Percentiles rank a stretch among this genome's conserved stretches.
phyloP scores from a whole-genome alignment of 2,113 vertebrate species.

The Athene cunicularia region DNA sequence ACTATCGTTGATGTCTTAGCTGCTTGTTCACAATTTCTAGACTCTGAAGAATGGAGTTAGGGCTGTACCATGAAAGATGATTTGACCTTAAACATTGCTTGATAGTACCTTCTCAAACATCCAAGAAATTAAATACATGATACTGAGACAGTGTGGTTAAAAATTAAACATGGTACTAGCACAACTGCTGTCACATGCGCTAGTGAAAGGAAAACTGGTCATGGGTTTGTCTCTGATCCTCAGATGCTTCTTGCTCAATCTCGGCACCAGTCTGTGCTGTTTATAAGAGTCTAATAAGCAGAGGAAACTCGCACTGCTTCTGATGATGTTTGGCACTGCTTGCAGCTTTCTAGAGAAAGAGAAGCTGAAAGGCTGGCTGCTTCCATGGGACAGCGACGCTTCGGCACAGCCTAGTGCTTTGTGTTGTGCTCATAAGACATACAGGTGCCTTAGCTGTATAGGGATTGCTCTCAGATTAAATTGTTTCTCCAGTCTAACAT shows the following conservation, averaged over 20 bases:
- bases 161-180: neutral
- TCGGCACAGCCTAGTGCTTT: neutral
- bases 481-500: neutral
- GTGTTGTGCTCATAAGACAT: neutral
- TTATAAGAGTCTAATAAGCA: fast-evolving
- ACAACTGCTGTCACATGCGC: neutral
- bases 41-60: neutral
- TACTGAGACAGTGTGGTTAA: neutral
- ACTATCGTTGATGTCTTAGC: neutral
- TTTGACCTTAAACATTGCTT: neutral
- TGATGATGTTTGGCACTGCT: neutral
- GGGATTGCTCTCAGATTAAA: neutral
- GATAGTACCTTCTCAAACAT: neutral
- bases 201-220: neutral
- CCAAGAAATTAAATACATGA: neutral
- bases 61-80: neutral
- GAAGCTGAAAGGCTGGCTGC: neutral
- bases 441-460: neutral
- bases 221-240: neutral
- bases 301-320: neutral
- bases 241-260: neutral
- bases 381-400: neutral
- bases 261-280: fast-evolving
- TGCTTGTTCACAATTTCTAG: neutral
- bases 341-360: neutral